Evolutionary conservation across 2,888 invertebrate species (phyloP), one percentile per base, ranked within the genome.

Genomic region (Eledone cirrhosa): DNA sequence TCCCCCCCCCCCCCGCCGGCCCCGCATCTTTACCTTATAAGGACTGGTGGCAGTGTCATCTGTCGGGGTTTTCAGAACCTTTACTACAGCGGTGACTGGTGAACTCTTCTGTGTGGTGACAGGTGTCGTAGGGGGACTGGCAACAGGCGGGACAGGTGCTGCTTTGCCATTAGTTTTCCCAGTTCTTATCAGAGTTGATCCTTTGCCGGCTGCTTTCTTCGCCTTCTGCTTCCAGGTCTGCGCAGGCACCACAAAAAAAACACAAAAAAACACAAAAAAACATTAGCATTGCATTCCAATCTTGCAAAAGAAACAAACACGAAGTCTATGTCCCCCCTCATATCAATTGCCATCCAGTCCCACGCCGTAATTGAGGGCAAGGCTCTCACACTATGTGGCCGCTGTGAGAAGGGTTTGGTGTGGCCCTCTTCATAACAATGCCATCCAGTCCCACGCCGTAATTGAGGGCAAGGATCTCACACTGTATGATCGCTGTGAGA

Each of bases 151-250:
- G 19, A 80, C 72, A 67, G 79, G 22, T 4, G 77, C 77, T 19
- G 67, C 33, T 22, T 77, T 65, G 33, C 72, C 59, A 24, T 72
- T 81, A 3, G 81, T 80, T 80, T 90, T 90, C 22, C 91, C 91
- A 22, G 91, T 91, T 81, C 89, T 91, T 81, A 91, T 91, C 81
- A 92, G 89, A 14, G 89, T 90, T 31, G 88, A 87, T 65, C 92
- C 91, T 84, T 92, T 93, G 14, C 91, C 90, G 72, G 93, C 92
- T 53, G 81, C 92, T 92, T 65, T 95, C 90, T 96, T 95, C 0
- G 96, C 96, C 83, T 95, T 94, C 47, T 95, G 93, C 83, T 95
- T 94, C 96, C 96, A 96, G 80, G 94, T 94, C 94, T 94, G n/a
- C 27, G 47, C 53, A 53, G 19, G 19, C 53, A 53, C 16, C 22